Percentiles rank a stretch among this genome's conserved stretches.
Evolutionary conservation across 2,797 vertebrate species (phyloP).

Genomic region (Phataginus tricuspis): DNA sequence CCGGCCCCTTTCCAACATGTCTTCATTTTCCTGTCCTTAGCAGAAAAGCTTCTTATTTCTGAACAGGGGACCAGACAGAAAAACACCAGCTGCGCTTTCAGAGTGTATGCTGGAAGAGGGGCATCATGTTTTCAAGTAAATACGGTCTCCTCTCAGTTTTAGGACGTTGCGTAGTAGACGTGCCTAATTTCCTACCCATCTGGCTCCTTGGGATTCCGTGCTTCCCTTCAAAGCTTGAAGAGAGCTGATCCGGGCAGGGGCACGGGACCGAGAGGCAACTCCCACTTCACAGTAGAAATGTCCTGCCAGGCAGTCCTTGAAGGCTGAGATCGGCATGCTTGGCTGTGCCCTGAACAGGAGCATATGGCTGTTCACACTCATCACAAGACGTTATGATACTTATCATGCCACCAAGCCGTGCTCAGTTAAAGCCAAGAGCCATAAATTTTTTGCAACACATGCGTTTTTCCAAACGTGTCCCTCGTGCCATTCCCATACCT

Average conservation of each 20-base stretch:
- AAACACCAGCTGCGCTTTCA: neutral
- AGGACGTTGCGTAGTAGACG: accelerated
- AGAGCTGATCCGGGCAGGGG: accelerated
- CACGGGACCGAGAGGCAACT: too few relatives aligned
- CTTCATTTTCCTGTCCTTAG: neutral
- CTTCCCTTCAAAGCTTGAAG: accelerated
- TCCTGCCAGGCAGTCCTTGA: accelerated
- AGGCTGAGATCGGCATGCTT: accelerated
- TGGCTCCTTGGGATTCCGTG: neutral
- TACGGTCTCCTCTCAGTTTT: neutral
- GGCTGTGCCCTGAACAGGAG: accelerated
- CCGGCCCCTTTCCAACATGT: neutral
- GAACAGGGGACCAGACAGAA: neutral
- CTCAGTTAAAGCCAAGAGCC: neutral
- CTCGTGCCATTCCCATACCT: too few relatives aligned
- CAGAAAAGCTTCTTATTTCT: neutral
- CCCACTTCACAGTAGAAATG: accelerated
- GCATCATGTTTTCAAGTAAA: neutral
- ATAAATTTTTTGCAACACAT: neutral
- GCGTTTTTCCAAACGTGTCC: neutral
- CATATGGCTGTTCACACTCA: neutral
- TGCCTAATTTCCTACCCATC: neutral
- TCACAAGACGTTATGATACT: too few relatives aligned
- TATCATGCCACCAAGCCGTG: neutral
- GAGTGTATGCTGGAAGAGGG: neutral